Conservation (phyloP, 2,797 vertebrate species). For the Picus viridis region DNA sequence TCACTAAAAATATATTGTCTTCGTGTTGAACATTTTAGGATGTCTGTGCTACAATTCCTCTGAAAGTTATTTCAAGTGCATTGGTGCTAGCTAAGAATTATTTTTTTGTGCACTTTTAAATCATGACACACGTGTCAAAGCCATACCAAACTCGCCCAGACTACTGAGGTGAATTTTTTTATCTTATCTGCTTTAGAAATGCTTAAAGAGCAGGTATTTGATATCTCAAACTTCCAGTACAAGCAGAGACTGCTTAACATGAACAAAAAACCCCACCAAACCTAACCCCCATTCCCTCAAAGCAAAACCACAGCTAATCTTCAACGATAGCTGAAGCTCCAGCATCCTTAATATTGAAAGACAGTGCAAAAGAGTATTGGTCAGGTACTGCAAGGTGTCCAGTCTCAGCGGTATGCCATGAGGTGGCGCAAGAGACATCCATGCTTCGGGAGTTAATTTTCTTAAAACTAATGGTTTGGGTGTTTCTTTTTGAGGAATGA, state of each 20-base stretch:
- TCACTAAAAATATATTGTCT: neutral
- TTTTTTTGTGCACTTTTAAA: neutral
- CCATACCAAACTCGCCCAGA: neutral
- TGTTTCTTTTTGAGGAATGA: rapidly evolving
- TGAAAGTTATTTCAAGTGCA: neutral
- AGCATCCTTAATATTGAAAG: neutral
- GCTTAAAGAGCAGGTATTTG: neutral
- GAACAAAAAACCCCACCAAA: neutral
- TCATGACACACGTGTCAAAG: neutral
- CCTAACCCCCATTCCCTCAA: neutral
- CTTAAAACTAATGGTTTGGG: neutral
- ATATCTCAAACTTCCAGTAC: neutral
- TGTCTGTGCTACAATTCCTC: neutral
- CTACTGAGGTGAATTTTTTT: neutral
- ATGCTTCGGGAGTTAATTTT: neutral
- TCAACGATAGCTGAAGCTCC: neutral
- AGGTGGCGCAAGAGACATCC: neutral
- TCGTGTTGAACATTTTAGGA: neutral
- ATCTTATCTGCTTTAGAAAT: neutral
- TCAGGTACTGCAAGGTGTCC: neutral
- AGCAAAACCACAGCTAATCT: neutral
- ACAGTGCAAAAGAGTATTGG: neutral
- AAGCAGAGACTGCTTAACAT: neutral
- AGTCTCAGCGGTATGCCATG: neutral
- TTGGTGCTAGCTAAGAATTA: neutral